Evolutionary conservation across 2,797 vertebrate species (phyloP).

Genomic region (Anomalospiza imberbis): DNA sequence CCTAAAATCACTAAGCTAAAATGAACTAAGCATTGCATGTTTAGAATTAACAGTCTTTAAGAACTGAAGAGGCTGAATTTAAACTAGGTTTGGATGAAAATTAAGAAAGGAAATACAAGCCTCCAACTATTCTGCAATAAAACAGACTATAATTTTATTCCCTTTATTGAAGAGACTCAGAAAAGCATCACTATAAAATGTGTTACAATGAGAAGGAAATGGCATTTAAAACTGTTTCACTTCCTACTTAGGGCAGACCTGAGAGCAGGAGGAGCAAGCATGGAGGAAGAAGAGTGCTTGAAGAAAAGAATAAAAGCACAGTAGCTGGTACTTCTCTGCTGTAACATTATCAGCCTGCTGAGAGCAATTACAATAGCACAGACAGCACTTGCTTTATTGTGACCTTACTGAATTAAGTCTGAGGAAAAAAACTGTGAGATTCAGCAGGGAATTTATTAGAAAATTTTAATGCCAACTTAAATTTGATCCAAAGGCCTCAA

Average conservation of each 20-base stretch:
- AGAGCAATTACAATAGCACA: constrained; percentile 70
- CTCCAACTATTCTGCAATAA: not conserved
- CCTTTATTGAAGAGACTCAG: not conserved
- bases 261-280: not conserved
- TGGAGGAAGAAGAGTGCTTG: not conserved
- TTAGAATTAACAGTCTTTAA: not conserved
- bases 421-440: constrained; percentile 10
- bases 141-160: not conserved
- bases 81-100: not conserved
- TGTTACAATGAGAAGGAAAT: constrained; percentile 41
- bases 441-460: constrained; percentile 72
- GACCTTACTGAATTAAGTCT: constrained; percentile 71
- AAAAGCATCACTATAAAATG: not conserved
- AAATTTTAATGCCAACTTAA: constrained; percentile 68
- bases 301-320: constrained; percentile 67
- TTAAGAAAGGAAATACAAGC: not conserved
- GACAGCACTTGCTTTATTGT: constrained; percentile 64
- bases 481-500: constrained; percentile 59
- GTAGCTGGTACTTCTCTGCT: constrained; percentile 51
- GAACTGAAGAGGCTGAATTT: not conserved
- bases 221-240: constrained; percentile 16
- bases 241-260: not conserved
- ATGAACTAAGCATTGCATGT: not conserved
- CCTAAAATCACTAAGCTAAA: not conserved
- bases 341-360: constrained; percentile 66